phyloP scores from a whole-genome alignment of 2,113 vertebrate genomes.

The Litocranius walleri region DNA sequence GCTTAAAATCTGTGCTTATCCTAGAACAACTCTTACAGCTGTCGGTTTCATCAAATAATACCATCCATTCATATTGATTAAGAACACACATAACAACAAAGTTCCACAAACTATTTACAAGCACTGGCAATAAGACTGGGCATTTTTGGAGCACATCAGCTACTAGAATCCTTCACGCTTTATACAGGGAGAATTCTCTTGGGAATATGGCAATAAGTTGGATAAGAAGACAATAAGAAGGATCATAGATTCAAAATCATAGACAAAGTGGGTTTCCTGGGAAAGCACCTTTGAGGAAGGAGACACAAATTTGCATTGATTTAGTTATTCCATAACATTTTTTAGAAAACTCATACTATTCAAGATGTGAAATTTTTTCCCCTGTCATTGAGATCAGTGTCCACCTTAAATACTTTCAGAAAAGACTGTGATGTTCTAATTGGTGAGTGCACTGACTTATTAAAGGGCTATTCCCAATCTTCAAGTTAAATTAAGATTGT shows the following conservation, averaged over 20 bases:
- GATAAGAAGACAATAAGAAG: no score
- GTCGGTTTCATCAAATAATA: background rate
- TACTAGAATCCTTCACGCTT: slow-evolving; percentile 7
- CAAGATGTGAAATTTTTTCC: background rate
- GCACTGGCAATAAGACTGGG: background rate
- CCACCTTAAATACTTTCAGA: slow-evolving; percentile 20
- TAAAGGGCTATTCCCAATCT: background rate
- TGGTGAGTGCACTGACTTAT: background rate
- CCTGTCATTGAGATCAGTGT: background rate
- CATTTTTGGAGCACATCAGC: slow-evolving; percentile 30
- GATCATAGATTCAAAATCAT: slow-evolving; percentile 38
- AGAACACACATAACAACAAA: background rate
- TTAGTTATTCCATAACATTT: slow-evolving; percentile 7
- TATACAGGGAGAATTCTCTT: background rate
- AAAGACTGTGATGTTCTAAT: slow-evolving; percentile 1
- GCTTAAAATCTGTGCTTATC: background rate
- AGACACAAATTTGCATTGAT: slow-evolving; percentile 22
- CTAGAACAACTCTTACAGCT: background rate
- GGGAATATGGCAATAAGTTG: background rate
- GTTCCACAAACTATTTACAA: background rate
- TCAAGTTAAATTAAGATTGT: background rate
- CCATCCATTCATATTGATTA: background rate
- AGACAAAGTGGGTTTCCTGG: background rate
- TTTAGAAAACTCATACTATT: slow-evolving; percentile 29
- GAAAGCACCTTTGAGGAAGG: slow-evolving; percentile 20